These are phyloP conservation scores for Rhabdophis nuchalis DNA, from an alignment of 2,797 vertebrate species.

Conservation along the genomic window DNA sequence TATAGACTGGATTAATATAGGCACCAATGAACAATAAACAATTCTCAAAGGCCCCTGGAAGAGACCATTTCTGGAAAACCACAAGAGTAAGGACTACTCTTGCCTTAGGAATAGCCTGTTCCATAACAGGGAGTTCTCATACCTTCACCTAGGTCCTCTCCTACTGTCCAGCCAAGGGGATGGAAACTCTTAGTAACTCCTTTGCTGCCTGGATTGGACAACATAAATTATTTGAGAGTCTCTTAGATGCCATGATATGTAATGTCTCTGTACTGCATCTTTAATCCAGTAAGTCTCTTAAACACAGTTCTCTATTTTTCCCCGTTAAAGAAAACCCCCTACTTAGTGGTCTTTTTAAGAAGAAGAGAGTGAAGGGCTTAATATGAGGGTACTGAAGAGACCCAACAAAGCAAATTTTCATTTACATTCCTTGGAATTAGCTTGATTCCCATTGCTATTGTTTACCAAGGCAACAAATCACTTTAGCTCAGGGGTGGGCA, in stretches of 20 bases:
- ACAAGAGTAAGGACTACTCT: neutral
- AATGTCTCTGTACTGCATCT: neutral
- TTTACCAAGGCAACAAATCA: neutral
- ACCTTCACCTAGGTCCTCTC: neutral
- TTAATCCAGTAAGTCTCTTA: neutral
- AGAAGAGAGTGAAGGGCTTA: neutral
- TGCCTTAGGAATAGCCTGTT: neutral
- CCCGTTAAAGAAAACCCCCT: neutral
- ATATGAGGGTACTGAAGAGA: neutral
- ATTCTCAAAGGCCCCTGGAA: neutral
- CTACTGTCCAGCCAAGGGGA: neutral
- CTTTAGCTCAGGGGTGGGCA: too few relatives aligned
- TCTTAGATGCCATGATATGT: neutral
- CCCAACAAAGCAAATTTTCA: neutral
- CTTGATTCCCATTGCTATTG: neutral
- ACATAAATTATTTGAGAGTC: neutral
- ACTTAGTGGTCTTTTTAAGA: neutral
- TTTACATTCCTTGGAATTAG: neutral
- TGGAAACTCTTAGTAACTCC: neutral
- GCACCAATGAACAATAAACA: neutral
- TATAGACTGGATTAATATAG: neutral
- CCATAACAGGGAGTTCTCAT: neutral
- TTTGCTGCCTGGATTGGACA: neutral
- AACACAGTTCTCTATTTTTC: neutral
- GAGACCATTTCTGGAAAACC: neutral